phyloP scores from a whole-genome alignment of 2,113 vertebrate genomes.

The Aegotheles bennettii region DNA sequence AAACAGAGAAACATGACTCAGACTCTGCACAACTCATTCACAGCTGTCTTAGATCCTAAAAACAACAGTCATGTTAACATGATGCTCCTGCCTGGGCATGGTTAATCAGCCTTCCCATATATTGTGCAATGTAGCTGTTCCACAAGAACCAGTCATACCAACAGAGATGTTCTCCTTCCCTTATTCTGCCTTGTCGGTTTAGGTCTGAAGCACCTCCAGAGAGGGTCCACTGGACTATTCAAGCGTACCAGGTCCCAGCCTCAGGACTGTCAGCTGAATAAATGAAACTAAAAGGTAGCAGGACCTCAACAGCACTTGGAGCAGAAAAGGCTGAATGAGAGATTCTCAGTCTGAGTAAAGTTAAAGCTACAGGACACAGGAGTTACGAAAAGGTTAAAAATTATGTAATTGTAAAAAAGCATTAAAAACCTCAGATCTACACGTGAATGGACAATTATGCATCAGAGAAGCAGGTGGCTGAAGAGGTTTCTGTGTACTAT shows the following conservation, averaged over 20 bases:
- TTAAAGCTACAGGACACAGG: background rate
- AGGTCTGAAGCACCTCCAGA: background rate
- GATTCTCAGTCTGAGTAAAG: background rate
- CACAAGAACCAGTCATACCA: background rate
- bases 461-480: background rate
- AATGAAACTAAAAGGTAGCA: background rate
- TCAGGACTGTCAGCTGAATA: background rate
- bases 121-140: background rate
- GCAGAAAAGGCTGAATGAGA: background rate
- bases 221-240: background rate
- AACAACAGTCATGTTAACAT: background rate
- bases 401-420: background rate
- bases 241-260: background rate
- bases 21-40: background rate
- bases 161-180: background rate
- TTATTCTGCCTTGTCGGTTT: background rate
- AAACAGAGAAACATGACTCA: background rate
- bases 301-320: background rate
- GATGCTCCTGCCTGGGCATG: background rate
- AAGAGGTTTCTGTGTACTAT: background rate
- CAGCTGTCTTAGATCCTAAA: constrained; percentile 1
- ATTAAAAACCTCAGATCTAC: background rate
- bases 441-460: background rate
- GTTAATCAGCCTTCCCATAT: background rate
- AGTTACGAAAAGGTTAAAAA: background rate